phyloP scores from a whole-genome alignment of 64 coral and sea anemone genomes.

The Anthopleura sola region DNA sequence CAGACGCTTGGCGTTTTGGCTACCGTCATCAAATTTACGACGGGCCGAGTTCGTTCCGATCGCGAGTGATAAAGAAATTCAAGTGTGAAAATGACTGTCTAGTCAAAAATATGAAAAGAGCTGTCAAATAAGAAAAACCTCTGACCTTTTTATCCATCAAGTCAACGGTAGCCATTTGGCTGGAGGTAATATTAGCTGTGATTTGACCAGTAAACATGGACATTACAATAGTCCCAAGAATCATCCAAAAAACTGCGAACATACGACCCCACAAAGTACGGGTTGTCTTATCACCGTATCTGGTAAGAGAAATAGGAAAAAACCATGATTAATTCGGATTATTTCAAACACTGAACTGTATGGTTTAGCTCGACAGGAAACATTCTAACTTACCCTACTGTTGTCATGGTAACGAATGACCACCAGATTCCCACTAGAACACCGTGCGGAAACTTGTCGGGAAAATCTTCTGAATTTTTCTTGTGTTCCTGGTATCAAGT shows the following conservation, averaged over 20 bases:
- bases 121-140: no score
- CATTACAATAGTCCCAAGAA: constrained; percentile 25
- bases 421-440: constrained; percentile 5
- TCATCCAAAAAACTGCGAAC: constrained; percentile 37
- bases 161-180: not conserved
- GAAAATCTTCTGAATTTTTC: constrained; percentile 2
- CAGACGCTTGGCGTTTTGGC: no score
- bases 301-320: not conserved
- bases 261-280: constrained; percentile 18
- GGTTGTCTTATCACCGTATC: constrained; percentile 37
- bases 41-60: no score
- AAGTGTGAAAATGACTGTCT: no score
- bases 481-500: not conserved
- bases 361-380: no score
- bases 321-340: not conserved
- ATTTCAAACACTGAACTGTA: no score
- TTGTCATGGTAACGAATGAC: constrained; percentile 27
- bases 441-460: not conserved
- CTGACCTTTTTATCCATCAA: not conserved
- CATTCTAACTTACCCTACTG: not conserved
- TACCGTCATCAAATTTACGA: no score
- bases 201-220: constrained; percentile 44
- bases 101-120: no score
- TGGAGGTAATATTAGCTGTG: constrained; percentile 18
- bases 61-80: no score